phyloP scores from a whole-genome alignment of 37 sponge, comb jelly and placozoan species.

The Geodia barretti region DNA sequence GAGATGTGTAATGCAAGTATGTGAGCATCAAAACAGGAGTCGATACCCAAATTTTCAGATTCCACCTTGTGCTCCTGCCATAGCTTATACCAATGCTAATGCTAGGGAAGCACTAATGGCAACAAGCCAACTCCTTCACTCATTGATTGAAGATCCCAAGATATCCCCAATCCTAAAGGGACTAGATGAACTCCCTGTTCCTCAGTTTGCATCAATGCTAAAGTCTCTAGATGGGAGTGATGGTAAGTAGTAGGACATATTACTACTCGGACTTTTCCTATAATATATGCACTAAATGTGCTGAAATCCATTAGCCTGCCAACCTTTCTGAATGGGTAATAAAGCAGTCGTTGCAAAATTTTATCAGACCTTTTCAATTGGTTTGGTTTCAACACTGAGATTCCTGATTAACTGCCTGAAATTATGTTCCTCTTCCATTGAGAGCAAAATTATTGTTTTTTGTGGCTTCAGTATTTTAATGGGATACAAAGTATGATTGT shows the following conservation, averaged over 20 bases:
- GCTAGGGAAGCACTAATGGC: conserved; percentile 46
- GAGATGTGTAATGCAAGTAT: conserved; percentile 30
- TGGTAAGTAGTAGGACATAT: conserved; percentile 1
- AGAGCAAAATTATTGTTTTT: too few relatives aligned
- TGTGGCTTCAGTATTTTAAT: too few relatives aligned
- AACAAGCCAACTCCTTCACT: conserved; percentile 12
- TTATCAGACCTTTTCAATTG: too few relatives aligned
- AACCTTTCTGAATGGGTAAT: too few relatives aligned
- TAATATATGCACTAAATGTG: too few relatives aligned
- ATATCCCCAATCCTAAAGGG: conserved; percentile 5
- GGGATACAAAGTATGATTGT: too few relatives aligned
- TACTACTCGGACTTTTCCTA: too few relatives aligned
- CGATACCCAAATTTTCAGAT: conserved; percentile 53
- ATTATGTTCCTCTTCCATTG: too few relatives aligned
- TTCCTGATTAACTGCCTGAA: too few relatives aligned
- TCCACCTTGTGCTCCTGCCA: conserved; percentile 46
- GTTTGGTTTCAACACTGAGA: too few relatives aligned
- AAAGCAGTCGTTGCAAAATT: too few relatives aligned
- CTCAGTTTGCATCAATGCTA: conserved; percentile 7
- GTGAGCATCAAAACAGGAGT: conserved; percentile 48
- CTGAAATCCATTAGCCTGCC: too few relatives aligned
- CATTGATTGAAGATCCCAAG: neutral
- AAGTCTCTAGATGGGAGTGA: neutral
- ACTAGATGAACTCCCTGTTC: conserved; percentile 7
- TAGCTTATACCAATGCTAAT: conserved; percentile 16